These are phyloP conservation scores for Malurus melanocephalus DNA, from an alignment of 2,113 vertebrate genomes.

Conservation along the genomic window DNA sequence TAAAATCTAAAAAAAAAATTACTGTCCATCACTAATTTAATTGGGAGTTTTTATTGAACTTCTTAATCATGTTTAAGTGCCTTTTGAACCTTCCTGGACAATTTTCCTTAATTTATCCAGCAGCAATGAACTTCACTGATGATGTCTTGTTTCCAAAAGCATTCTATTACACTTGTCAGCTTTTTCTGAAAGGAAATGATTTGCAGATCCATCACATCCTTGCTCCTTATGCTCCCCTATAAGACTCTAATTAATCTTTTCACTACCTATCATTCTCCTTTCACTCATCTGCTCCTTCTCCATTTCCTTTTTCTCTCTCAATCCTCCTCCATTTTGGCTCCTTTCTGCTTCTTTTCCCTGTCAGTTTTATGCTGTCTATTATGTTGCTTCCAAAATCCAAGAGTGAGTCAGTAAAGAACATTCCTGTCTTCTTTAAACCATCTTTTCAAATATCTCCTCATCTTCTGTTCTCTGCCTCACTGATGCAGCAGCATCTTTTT, in stretches of 20 bases:
- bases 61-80: background rate
- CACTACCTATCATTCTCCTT: background rate
- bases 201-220: background rate
- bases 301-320: background rate
- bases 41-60: background rate
- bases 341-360: background rate
- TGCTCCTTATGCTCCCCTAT: background rate
- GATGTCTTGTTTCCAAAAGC: background rate
- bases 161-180: background rate
- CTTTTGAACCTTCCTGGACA: background rate
- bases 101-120: background rate
- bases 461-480: background rate
- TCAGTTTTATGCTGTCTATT: background rate
- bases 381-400: background rate
- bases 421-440: background rate
- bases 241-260: slow-evolving; percentile 18
- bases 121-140: background rate
- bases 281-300: background rate
- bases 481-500: background rate
- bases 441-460: background rate
- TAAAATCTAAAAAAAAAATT: background rate
- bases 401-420: background rate
- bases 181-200: slow-evolving; percentile 24
- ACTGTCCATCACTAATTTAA: background rate
- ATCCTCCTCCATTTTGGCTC: background rate